Conservation (phyloP, 2,888 invertebrate species). For the Caradrina kadenii region DNA sequence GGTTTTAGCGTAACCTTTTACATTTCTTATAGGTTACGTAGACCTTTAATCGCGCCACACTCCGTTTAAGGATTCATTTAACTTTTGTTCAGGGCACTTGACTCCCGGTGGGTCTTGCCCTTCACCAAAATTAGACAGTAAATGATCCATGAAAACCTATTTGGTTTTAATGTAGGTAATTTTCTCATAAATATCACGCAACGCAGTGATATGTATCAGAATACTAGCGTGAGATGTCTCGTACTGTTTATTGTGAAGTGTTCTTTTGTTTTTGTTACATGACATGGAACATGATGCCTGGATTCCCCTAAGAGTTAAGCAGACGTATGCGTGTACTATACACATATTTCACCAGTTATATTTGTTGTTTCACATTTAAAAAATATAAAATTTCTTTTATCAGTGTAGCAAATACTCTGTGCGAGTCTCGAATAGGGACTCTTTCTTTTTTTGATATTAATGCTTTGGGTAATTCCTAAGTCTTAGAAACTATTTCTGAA, state of each 20-base stretch:
- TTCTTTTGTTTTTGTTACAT: too few relatives aligned
- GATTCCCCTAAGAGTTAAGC: too few relatives aligned
- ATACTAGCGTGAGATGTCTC: neutral
- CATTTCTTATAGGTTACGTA: slow-evolving; percentile 24
- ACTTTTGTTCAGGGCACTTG: slow-evolving; percentile 52
- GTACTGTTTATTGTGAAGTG: too few relatives aligned
- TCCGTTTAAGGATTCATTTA: slow-evolving; percentile 36
- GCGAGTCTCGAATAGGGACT: too few relatives aligned
- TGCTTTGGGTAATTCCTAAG: neutral
- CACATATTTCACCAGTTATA: too few relatives aligned
- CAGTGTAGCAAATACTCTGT: too few relatives aligned
- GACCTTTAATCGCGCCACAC: slow-evolving; percentile 39
- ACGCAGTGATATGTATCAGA: neutral
- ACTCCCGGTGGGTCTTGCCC: slow-evolving; percentile 38
- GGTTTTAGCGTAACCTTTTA: slow-evolving; percentile 32
- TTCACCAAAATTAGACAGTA: slow-evolving; percentile 43
- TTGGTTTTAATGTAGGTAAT: slow-evolving; percentile 40
- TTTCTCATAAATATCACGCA: slow-evolving; percentile 33
- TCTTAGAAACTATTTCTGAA: neutral
- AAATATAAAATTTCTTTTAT: too few relatives aligned
- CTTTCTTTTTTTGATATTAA: too few relatives aligned
- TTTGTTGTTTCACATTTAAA: too few relatives aligned
- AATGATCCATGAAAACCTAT: slow-evolving; percentile 53
- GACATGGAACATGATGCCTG: too few relatives aligned
- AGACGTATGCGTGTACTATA: too few relatives aligned